Evolutionary conservation across 2,797 vertebrate genomes (phyloP).

Genomic region (Monodelphis domestica): DNA sequence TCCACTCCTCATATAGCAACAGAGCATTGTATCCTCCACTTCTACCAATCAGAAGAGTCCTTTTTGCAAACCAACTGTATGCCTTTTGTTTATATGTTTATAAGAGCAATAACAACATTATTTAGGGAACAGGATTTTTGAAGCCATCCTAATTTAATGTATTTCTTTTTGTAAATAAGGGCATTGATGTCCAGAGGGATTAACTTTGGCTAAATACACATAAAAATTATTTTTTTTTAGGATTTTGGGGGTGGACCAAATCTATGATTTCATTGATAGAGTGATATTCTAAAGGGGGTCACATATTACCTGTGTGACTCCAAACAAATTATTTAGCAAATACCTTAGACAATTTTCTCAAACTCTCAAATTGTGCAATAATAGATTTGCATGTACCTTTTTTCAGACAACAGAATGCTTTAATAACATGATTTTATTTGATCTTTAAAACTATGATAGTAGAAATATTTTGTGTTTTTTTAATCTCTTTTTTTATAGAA

Average conservation of each 20-base stretch:
- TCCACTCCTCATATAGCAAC: background rate
- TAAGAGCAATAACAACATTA: background rate
- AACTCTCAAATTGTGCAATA: background rate
- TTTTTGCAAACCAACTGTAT: background rate
- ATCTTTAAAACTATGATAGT: background rate
- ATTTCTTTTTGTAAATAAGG: background rate
- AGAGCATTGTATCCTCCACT: background rate
- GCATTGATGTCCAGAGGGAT: background rate
- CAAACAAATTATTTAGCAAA: background rate
- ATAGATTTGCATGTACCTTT: background rate
- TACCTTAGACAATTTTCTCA: background rate
- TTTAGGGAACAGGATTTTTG: background rate
- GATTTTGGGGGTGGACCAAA: background rate
- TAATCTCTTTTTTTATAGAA: too few species aligned
- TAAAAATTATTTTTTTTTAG: background rate
- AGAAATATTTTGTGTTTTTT: background rate
- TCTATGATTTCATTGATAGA: background rate
- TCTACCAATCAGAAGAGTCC: background rate
- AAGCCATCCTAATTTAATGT: background rate
- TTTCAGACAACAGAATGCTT: background rate
- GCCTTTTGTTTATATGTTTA: background rate
- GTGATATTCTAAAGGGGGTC: background rate
- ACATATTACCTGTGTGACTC: background rate
- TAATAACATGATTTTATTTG: background rate
- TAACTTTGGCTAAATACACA: background rate